Evolutionary conservation across 1,140 invertebrate genomes (phyloP).

Genomic region (Ooceraea biroi): DNA sequence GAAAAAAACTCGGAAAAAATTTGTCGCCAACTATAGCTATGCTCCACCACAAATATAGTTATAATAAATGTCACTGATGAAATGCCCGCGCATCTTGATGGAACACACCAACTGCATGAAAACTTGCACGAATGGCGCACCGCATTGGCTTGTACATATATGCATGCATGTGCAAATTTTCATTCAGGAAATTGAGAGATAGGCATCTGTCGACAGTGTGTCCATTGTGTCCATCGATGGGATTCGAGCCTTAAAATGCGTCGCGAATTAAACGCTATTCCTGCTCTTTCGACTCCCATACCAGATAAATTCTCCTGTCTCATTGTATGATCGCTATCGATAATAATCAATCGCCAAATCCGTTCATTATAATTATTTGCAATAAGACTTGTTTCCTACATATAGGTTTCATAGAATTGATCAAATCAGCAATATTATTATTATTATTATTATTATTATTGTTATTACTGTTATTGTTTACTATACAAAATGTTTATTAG

Average conservation of each 20-base stretch:
- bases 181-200: conserved; percentile 82
- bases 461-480: too few species aligned
- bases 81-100: conserved; percentile 24
- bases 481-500: too few species aligned
- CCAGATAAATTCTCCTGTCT: conserved; percentile 68
- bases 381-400: too few species aligned
- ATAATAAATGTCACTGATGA: conserved; percentile 29
- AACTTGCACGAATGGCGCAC: conserved; percentile 12
- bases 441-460: too few species aligned
- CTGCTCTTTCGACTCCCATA: conserved; percentile 62
- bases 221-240: conserved; percentile 71
- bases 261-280: conserved; percentile 72
- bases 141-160: conserved; percentile 73
- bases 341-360: conserved; percentile 66
- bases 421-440: too few species aligned
- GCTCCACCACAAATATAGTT: too few species aligned
- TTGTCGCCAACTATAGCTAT: too few species aligned
- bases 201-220: conserved; percentile 83
- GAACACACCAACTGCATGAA: conserved; percentile 25
- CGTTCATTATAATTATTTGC: too few species aligned
- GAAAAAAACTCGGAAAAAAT: too few species aligned
- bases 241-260: conserved; percentile 73
- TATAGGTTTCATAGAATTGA: too few species aligned
- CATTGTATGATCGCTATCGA: conserved; percentile 62
- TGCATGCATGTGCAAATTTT: conserved; percentile 77